A percentile compares a stretch with the other conserved stretches of the same genome.
phyloP scores from a whole-genome alignment of 1,140 invertebrate genomes.

The Nebria ingens region DNA sequence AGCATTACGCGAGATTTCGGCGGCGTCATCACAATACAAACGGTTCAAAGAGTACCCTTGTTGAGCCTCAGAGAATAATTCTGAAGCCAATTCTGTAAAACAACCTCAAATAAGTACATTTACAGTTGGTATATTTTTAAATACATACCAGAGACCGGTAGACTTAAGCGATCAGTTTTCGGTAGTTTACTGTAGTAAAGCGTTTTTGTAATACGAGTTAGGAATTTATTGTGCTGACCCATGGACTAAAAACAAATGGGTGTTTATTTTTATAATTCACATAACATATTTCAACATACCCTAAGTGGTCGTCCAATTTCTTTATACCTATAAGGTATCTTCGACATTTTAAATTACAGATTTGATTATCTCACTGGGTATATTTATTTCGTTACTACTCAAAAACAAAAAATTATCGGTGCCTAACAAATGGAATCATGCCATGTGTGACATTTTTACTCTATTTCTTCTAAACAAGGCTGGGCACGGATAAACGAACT shows the following conservation, averaged over 20 bases:
- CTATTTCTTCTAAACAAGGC: too few relatives aligned
- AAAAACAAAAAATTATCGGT: too few relatives aligned
- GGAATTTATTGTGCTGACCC: slow-evolving; percentile 58
- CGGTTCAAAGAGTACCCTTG: slow-evolving; percentile 61
- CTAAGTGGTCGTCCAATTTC: not conserved
- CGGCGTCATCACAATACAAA: slow-evolving; percentile 67
- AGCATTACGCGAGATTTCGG: slow-evolving; percentile 62
- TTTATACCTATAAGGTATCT: not conserved
- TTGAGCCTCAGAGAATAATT: slow-evolving; percentile 64
- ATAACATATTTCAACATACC: not conserved
- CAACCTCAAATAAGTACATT: slow-evolving; percentile 20
- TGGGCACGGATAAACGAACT: too few relatives aligned
- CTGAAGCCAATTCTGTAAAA: slow-evolving; percentile 66
- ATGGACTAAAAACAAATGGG: slow-evolving; percentile 45
- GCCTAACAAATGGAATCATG: too few relatives aligned
- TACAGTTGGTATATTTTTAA: slow-evolving; percentile 17
- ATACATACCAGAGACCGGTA: slow-evolving; percentile 65
- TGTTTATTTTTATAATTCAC: too few relatives aligned
- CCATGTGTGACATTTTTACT: too few relatives aligned
- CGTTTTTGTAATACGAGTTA: slow-evolving; percentile 70
- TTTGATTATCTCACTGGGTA: too few relatives aligned
- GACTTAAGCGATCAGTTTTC: slow-evolving; percentile 55
- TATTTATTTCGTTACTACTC: too few relatives aligned
- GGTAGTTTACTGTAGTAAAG: slow-evolving; percentile 75
- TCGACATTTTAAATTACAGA: slow-evolving; percentile 6